A percentile compares a stretch with the other conserved stretches of the same genome.
Conservation (phyloP, 2,113 vertebrate species). For the Notechis scutatus region DNA sequence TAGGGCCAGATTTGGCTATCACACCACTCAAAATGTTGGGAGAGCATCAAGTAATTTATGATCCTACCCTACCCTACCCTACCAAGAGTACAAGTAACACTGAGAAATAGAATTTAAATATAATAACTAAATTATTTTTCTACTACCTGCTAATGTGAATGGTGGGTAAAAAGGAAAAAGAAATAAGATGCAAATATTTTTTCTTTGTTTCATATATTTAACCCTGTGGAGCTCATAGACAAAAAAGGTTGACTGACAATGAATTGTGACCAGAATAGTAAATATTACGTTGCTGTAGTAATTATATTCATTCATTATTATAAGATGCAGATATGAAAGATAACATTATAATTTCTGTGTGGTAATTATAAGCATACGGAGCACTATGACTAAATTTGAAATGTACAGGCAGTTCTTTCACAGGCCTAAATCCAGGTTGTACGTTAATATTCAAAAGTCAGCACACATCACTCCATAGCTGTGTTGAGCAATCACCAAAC, state of each 20-base stretch:
- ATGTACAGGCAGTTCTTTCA: slow-evolving; percentile 38
- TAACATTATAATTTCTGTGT: slow-evolving; percentile 32
- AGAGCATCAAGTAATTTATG: not conserved
- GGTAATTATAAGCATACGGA: slow-evolving; percentile 46
- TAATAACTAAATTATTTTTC: not conserved
- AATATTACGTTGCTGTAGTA: slow-evolving; percentile 7
- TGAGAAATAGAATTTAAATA: not conserved
- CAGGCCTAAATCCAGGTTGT: slow-evolving; percentile 20
- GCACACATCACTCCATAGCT: slow-evolving; percentile 17
- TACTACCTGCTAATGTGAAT: not conserved
- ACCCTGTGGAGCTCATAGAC: slow-evolving; percentile 27
- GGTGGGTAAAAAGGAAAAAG: not conserved
- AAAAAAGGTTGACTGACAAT: not conserved
- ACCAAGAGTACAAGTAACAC: not conserved
- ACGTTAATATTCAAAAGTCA: slow-evolving; percentile 26
- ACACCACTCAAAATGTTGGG: not conserved
- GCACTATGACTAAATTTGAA: slow-evolving; percentile 32
- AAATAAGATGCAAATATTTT: not conserved
- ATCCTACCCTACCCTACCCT: not conserved
- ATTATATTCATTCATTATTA: slow-evolving; percentile 20
- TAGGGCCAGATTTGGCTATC: too few species aligned
- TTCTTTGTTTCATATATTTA: slow-evolving; percentile 4
- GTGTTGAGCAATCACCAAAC: slow-evolving; percentile 28
- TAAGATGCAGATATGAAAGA: slow-evolving; percentile 30
- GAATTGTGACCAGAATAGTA: not conserved